phyloP scores from a whole-genome alignment of 2,113 vertebrate genomes.

The Suncus etruscus region DNA sequence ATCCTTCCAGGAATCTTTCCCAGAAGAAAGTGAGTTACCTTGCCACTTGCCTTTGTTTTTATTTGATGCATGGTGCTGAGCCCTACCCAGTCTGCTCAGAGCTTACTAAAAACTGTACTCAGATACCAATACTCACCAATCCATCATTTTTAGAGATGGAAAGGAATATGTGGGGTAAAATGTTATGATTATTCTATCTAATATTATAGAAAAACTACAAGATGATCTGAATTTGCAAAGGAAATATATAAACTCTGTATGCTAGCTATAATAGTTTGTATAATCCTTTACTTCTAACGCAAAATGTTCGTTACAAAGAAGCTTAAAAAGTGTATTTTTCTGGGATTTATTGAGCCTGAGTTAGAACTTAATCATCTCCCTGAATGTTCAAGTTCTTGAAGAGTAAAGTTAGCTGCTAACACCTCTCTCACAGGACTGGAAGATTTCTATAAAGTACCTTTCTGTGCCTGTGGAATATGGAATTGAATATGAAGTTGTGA shows the following conservation, averaged over 20 bases:
- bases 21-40: too few relatives aligned
- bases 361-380: not conserved
- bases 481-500: too few relatives aligned
- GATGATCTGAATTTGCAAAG: not conserved
- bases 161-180: not conserved
- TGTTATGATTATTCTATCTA: not conserved
- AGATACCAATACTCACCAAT: too few relatives aligned
- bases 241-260: not conserved
- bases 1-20: too few relatives aligned
- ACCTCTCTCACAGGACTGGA: not conserved
- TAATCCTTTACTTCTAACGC: not conserved
- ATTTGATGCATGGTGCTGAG: too few relatives aligned
- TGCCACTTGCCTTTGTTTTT: too few relatives aligned
- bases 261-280: not conserved
- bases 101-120: too few relatives aligned
- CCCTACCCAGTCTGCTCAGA: too few relatives aligned
- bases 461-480: not conserved
- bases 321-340: not conserved
- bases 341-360: not conserved
- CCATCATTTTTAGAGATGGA: not conserved
- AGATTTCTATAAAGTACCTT: not conserved
- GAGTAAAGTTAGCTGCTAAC: not conserved
- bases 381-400: not conserved
- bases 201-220: not conserved
- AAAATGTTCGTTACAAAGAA: slow-evolving; percentile 15